Conservation (phyloP, 2,888 invertebrate species). For the Sclerodermus sp. region DNA sequence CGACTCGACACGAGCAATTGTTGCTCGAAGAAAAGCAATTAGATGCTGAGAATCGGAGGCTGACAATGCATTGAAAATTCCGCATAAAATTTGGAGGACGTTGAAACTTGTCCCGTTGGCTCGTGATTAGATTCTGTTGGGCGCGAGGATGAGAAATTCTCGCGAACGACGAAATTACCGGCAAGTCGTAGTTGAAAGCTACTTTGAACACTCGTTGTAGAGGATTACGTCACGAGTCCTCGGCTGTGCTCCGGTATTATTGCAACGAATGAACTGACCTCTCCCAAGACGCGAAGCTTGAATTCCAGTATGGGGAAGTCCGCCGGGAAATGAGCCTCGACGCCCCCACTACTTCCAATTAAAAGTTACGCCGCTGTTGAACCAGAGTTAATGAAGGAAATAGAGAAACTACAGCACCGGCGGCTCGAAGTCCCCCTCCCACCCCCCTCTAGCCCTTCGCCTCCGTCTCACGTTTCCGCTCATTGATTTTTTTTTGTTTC, state of each 20-base stretch:
- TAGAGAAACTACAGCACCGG: constrained; percentile 47
- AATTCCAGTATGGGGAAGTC: constrained; percentile 45
- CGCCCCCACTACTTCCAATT: constrained; percentile 55
- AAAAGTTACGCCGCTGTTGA: constrained; percentile 54
- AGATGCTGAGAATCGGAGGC: too few species aligned
- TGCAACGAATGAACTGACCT: constrained; percentile 48
- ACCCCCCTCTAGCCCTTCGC: constrained; percentile 19
- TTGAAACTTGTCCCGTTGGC: too few species aligned
- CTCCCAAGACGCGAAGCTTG: constrained; percentile 43
- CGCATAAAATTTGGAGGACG: too few species aligned
- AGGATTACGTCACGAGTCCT: constrained; percentile 19
- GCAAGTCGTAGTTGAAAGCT: constrained; percentile 16
- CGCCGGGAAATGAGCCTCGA: constrained; percentile 53
- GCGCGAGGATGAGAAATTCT: background rate
- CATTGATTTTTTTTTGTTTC: constrained; percentile 41
- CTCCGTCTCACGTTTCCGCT: constrained; percentile 40
- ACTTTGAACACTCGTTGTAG: constrained; percentile 22
- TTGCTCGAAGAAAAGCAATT: too few species aligned
- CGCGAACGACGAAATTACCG: constrained; percentile 11
- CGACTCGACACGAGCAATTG: too few species aligned
- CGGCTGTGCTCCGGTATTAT: constrained; percentile 23
- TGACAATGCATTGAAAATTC: too few species aligned
- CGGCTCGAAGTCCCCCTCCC: constrained; percentile 16
- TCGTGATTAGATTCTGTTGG: too few species aligned
- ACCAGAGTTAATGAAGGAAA: constrained; percentile 55